Percentiles rank a stretch among this genome's conserved stretches.
These are phyloP conservation scores for Lagopus muta DNA, from an alignment of 2,113 vertebrate genomes.

Conservation along the genomic window DNA sequence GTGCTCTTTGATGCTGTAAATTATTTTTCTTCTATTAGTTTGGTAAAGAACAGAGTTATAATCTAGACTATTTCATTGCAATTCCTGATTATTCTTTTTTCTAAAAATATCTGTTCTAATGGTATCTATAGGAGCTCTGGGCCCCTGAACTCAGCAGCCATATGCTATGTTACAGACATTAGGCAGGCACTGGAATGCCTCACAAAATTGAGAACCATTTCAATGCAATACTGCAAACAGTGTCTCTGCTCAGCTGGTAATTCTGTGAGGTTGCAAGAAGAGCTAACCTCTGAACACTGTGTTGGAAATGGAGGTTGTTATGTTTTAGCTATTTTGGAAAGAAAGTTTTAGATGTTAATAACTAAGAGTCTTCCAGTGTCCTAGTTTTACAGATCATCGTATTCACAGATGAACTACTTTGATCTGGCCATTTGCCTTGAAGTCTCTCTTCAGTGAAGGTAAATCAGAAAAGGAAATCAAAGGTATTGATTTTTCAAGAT, in stretches of 20 bases:
- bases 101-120: not conserved
- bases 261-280: not conserved
- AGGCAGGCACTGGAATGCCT: not conserved
- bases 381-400: conserved; percentile 50
- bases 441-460: conserved; percentile 37
- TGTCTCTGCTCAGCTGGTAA: not conserved
- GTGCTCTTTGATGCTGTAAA: not conserved
- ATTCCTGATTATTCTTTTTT: not conserved
- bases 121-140: not conserved
- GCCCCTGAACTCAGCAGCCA: not conserved
- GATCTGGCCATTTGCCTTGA: conserved; percentile 55
- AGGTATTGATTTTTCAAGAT: conserved; percentile 57
- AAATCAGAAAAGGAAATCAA: conserved; percentile 33
- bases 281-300: not conserved
- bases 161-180: rapidly evolving
- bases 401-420: conserved; percentile 33
- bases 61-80: not conserved
- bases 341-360: not conserved
- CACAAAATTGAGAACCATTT: not conserved
- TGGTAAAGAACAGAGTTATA: not conserved
- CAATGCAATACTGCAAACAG: not conserved
- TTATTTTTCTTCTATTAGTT: not conserved
- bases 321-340: not conserved
- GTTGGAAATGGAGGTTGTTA: not conserved
- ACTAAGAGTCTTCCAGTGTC: conserved; percentile 9